Evolutionary conservation across 2,888 invertebrate genomes (phyloP).

Genomic region (Pemphredon lugubris): DNA sequence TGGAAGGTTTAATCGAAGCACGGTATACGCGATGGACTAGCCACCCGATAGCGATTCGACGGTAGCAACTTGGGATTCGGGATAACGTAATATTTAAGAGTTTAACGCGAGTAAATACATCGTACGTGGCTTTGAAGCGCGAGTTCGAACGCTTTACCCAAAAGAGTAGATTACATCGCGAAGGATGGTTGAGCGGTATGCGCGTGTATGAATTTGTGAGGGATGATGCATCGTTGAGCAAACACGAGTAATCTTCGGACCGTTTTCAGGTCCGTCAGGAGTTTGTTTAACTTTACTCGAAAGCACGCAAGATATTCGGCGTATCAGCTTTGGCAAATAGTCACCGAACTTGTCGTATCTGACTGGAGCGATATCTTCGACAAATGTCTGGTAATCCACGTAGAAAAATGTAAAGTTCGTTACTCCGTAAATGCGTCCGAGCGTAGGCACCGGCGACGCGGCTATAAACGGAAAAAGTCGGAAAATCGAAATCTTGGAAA

Average conservation of each 20-base stretch:
- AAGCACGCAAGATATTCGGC: constrained; percentile 52
- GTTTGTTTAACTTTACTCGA: constrained; percentile 50
- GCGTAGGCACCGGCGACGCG: no score
- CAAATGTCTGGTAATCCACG: constrained; percentile 37
- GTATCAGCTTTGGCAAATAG: constrained; percentile 48
- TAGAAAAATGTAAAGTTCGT: constrained; percentile 32
- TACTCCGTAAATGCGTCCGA: no score
- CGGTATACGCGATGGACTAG: no score
- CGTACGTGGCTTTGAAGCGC: background rate
- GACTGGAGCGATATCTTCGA: constrained; percentile 4
- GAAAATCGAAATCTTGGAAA: constrained; percentile 3
- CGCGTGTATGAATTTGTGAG: no score
- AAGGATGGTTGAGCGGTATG: constrained; percentile 32
- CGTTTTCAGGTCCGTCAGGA: constrained; percentile 38
- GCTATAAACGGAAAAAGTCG: constrained; percentile 1
- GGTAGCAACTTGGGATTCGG: no score
- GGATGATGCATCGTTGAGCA: constrained; percentile 56
- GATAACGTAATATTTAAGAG: constrained; percentile 19
- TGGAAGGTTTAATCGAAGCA: no score
- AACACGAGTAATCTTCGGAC: constrained; percentile 49
- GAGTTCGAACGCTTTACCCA: constrained; percentile 1
- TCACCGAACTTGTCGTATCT: constrained; percentile 42
- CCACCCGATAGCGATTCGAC: no score
- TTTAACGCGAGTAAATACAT: constrained; percentile 41
- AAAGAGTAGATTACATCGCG: background rate